These are phyloP conservation scores for Xestia ashworthii DNA, from an alignment of 2,888 invertebrate genomes.

Conservation along the genomic window DNA sequence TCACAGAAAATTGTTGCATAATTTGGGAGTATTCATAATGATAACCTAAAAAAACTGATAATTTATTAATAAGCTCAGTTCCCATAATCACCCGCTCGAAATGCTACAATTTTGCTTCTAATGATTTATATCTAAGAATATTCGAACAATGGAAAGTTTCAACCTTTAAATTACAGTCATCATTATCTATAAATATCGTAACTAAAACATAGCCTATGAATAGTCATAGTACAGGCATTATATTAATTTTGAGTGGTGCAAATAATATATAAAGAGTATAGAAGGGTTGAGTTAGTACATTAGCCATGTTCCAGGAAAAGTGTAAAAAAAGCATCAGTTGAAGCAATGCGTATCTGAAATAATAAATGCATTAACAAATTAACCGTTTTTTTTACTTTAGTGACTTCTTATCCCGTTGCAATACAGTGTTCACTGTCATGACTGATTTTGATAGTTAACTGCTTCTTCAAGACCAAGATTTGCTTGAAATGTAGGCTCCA, in stretches of 20 bases:
- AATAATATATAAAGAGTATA: neutral
- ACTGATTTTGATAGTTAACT: neutral
- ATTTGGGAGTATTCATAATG: too few relatives aligned
- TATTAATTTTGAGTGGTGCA: neutral
- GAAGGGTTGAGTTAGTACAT: neutral
- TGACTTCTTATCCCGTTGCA: neutral
- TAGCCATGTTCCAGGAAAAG: neutral
- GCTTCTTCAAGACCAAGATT: neutral
- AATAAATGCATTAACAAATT: conserved; percentile 5
- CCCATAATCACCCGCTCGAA: neutral
- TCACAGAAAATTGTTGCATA: neutral
- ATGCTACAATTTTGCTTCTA: neutral
- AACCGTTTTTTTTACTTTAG: neutral
- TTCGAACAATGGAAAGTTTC: too few relatives aligned
- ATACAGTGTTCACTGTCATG: neutral
- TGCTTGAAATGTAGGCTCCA: neutral
- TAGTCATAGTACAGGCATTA: too few relatives aligned
- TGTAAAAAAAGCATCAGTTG: neutral
- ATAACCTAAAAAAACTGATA: neutral
- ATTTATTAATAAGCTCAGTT: conserved; percentile 7
- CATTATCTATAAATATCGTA: neutral
- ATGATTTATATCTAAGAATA: too few relatives aligned
- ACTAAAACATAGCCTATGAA: neutral
- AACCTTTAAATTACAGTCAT: neutral
- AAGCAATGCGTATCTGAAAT: neutral